These are phyloP conservation scores for Stegophylla sp. DNA, from an alignment of 2,888 invertebrate genomes.

Conservation along the genomic window DNA sequence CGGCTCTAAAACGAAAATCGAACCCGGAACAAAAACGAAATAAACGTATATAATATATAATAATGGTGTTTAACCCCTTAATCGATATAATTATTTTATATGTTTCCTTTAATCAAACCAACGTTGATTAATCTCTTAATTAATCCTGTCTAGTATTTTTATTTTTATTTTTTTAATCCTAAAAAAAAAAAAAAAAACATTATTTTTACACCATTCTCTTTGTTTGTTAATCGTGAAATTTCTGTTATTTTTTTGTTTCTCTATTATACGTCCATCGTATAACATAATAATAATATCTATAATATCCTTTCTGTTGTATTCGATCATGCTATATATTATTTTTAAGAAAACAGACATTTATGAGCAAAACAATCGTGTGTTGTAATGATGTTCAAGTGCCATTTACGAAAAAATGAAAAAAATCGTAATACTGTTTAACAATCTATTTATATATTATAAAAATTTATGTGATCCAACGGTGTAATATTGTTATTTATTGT, in stretches of 20 bases:
- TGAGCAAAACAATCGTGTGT: not conserved
- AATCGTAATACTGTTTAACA: slow-evolving; percentile 34
- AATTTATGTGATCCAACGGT: slow-evolving; percentile 18
- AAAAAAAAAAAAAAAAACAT: slow-evolving; percentile 30
- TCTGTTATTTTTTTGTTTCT: no score
- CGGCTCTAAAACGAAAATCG: slow-evolving; percentile 64
- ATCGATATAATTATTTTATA: slow-evolving; percentile 27
- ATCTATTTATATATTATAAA: not conserved
- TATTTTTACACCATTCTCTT: slow-evolving; percentile 29
- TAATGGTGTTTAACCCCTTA: slow-evolving; percentile 40
- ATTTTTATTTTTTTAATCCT: slow-evolving; percentile 14
- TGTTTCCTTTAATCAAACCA: slow-evolving; percentile 50
- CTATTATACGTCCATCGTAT: no score
- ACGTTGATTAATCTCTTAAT: slow-evolving; percentile 58
- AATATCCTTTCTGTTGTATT: not conserved
- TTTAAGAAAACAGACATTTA: not conserved
- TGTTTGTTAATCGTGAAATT: no score
- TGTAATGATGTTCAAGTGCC: slow-evolving; percentile 35
- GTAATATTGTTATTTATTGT: slow-evolving; percentile 56
- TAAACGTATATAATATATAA: slow-evolving; percentile 16
- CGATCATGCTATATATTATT: not conserved
- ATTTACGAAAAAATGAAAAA: slow-evolving; percentile 40
- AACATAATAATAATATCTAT: no score
- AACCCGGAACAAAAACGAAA: not conserved
- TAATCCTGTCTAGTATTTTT: slow-evolving; percentile 55